Base-by-base conservation (phyloP, 1,140 invertebrate species). In the Limonius californicus region DNA sequence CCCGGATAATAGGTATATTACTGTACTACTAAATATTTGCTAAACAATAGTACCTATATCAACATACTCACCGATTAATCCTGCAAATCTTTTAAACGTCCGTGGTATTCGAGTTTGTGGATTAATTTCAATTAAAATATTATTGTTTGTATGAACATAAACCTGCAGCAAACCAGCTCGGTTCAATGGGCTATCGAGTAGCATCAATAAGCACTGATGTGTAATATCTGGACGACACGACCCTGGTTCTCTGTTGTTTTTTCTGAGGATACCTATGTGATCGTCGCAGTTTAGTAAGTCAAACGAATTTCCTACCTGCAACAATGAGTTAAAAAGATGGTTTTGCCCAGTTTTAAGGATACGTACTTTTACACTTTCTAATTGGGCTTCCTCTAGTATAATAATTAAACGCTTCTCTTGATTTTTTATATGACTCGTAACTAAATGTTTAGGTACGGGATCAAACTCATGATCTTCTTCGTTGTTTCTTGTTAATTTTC, bases 91-190 rank as follows among this genome's bases (percentile, higher is more conserved):
- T 75, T 98, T 97, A 74, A 97, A 99, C 11, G 97, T 99, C 70
- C 97, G 85, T 0, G 98, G 98, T 75, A 99, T 97, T 73, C 97
- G 87, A 7, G 96, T 99, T 78, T 98, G 96, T 45, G 98, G 97
- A 81, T 97, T 96, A 18, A 99, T 88, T 88, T 99, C 95, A 72
- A 99, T 99, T 0, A 99, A 80, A 43, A 98, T 95, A 87, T 99
- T 99, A 74, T 94, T 76, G 70, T 90, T 91, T 35, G 97, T 99
- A 67, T 94, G 92, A 63, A 99, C 85, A 74, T 97, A 99, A 0
- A 99, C 94, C 82, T 93, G 90, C 12, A 94, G 75, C 8, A 94
- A 76, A 12, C 92, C 94, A 59, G 94, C 92, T 70, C 94, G 79
- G 72, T 98, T 99, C 12, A 99, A 78, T 0, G 97, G 96, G 70